These are phyloP conservation scores for Nibea coibor DNA, from an alignment of 2,113 vertebrate genomes.

Conservation along the genomic window DNA sequence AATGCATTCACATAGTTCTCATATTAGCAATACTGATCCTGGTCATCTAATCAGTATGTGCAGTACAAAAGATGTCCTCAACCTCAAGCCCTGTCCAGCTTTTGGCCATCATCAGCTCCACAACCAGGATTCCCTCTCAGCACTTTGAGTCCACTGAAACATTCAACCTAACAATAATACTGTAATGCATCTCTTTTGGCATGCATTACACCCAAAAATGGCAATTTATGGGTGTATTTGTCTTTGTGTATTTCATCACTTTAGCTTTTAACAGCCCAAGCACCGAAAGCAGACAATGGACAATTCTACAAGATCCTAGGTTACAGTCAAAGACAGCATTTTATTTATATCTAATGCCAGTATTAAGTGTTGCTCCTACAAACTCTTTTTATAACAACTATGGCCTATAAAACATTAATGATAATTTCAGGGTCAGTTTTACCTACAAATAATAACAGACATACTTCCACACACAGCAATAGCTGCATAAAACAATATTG, in stretches of 20 bases:
- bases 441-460: neutral
- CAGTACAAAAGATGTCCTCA: no score
- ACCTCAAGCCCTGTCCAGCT: no score
- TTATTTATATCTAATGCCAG: neutral
- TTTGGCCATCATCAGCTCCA: no score
- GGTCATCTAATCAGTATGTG: no score
- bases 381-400: neutral
- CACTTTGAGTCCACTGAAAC: no score
- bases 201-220: no score
- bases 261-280: neutral
- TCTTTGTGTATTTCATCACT: neutral
- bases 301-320: neutral
- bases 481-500: neutral
- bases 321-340: neutral
- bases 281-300: neutral
- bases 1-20: no score
- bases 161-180: no score
- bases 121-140: no score
- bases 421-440: neutral
- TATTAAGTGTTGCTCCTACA: neutral
- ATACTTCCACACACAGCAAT: neutral
- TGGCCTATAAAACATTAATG: no score
- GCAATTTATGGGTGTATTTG: neutral
- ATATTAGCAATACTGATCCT: no score
- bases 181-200: no score